Evolutionary conservation across 1,140 invertebrate genomes (phyloP).

Genomic region (Araneus ventricosus): DNA sequence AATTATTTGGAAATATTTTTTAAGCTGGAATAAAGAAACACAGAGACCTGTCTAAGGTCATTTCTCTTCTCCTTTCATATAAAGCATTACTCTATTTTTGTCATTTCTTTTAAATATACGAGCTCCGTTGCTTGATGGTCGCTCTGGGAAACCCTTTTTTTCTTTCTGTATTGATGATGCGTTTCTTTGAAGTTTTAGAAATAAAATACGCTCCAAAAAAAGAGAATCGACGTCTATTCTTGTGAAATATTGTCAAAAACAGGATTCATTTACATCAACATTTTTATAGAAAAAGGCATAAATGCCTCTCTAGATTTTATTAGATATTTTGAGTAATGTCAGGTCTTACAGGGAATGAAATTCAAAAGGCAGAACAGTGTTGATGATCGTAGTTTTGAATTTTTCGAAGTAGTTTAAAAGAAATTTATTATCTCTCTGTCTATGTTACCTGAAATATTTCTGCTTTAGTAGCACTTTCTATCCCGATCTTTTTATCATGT

Average conservation of each 20-base stretch:
- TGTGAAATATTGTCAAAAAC: constrained; percentile 24
- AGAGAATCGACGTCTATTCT: background rate
- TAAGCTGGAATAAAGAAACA: constrained; percentile 17
- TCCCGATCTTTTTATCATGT: too few species aligned
- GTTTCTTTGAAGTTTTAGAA: constrained; percentile 36
- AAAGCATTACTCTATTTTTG: constrained; percentile 36
- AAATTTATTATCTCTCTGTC: too few species aligned
- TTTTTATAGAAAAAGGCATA: background rate
- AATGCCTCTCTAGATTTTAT: constrained; percentile 7
- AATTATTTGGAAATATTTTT: constrained; percentile 19
- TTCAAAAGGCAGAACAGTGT: background rate
- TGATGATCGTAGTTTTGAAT: constrained; percentile 3
- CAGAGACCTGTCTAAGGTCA: background rate
- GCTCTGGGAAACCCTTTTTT: constrained; percentile 11
- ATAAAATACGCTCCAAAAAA: constrained; percentile 11
- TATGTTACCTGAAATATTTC: too few species aligned
- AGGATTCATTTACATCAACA: constrained; percentile 23
- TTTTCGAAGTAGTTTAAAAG: too few species aligned
- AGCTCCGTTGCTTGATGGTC: constrained; percentile 1
- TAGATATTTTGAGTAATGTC: background rate
- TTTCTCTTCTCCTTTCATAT: constrained; percentile 19
- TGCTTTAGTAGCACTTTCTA: too few species aligned
- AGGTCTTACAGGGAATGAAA: background rate
- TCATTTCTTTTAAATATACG: constrained; percentile 49
- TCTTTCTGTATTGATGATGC: constrained; percentile 5